Conservation (phyloP, 2,888 invertebrate species). For the Pseudanteris insignis region DNA sequence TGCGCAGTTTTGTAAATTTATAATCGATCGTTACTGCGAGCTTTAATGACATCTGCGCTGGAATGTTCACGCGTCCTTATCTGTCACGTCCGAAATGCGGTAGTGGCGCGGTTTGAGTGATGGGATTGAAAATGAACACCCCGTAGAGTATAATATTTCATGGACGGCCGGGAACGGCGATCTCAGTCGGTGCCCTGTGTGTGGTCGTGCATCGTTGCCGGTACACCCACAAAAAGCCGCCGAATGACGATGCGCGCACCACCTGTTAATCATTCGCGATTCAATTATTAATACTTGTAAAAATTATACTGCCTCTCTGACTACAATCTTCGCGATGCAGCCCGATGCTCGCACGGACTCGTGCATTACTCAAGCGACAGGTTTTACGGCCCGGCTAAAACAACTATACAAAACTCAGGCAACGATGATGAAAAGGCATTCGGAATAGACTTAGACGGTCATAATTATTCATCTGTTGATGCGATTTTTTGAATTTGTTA, state of each 20-base stretch:
- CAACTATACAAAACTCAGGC: too few species aligned
- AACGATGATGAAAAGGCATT: too few species aligned
- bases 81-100: slow-evolving; percentile 19
- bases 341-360: too few species aligned
- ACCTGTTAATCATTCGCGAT: slow-evolving; percentile 58
- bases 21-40: too few species aligned
- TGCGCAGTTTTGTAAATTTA: too few species aligned
- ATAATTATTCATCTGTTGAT: too few species aligned
- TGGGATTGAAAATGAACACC: slow-evolving; percentile 41
- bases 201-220: slow-evolving; percentile 33
- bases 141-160: slow-evolving; percentile 40
- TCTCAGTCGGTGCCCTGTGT: slow-evolving; percentile 39
- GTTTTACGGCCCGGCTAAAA: too few species aligned
- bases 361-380: too few species aligned
- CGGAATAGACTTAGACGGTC: too few species aligned
- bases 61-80: slow-evolving; percentile 29
- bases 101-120: slow-evolving; percentile 31
- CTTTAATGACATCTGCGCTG: slow-evolving; percentile 13
- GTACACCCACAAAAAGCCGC: slow-evolving; percentile 31
- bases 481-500: too few species aligned
- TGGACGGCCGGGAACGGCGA: slow-evolving; percentile 27
- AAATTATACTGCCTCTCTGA: slow-evolving; percentile 55
- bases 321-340: too few species aligned
- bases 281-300: slow-evolving; percentile 57
- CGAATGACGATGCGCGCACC: slow-evolving; percentile 43